phyloP scores from a whole-genome alignment of 53 echinoderm and acorn worm species.

The Astropecten irregularis region DNA sequence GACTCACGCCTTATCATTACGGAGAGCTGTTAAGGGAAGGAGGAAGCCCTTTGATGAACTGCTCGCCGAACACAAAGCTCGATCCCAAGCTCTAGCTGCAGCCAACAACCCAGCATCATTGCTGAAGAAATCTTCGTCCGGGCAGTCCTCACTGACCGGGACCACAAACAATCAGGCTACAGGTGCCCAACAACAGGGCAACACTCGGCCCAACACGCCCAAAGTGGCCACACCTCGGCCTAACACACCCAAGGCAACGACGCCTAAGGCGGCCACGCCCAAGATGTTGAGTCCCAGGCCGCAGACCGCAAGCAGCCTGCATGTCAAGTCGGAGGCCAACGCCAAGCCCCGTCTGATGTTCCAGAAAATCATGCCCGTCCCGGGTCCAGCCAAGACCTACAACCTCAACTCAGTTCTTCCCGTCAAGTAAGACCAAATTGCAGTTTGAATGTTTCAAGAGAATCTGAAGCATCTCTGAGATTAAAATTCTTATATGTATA shows the following conservation, averaged over 20 bases:
- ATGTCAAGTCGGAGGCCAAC: neutral
- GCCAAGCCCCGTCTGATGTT: constrained; percentile 7
- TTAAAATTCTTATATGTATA: no score
- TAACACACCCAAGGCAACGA: constrained; percentile 28
- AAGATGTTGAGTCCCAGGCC: constrained; percentile 42
- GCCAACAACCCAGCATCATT: constrained; percentile 57
- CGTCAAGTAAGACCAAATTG: constrained; percentile 33
- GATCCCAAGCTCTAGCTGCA: constrained; percentile 76
- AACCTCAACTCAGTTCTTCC: constrained; percentile 68
- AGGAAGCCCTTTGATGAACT: constrained; percentile 89
- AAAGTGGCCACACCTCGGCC: constrained; percentile 18
- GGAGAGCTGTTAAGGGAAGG: constrained; percentile 87
- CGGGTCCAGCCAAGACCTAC: constrained; percentile 32
- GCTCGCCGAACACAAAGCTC: constrained; percentile 89
- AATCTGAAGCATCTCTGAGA: neutral
- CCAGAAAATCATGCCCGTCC: constrained; percentile 50
- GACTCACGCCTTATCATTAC: constrained; percentile 91
- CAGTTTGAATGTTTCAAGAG: no score
- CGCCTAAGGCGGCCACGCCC: constrained; percentile 38
- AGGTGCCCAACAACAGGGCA: constrained; percentile 9
- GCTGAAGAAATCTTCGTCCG: constrained; percentile 7
- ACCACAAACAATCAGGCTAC: neutral
- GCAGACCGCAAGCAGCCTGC: constrained; percentile 47
- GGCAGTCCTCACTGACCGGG: neutral
- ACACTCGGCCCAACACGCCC: constrained; percentile 38